These are phyloP conservation scores for Pseudomyrmex gracilis DNA, from an alignment of 1,140 invertebrate genomes.

Conservation along the genomic window DNA sequence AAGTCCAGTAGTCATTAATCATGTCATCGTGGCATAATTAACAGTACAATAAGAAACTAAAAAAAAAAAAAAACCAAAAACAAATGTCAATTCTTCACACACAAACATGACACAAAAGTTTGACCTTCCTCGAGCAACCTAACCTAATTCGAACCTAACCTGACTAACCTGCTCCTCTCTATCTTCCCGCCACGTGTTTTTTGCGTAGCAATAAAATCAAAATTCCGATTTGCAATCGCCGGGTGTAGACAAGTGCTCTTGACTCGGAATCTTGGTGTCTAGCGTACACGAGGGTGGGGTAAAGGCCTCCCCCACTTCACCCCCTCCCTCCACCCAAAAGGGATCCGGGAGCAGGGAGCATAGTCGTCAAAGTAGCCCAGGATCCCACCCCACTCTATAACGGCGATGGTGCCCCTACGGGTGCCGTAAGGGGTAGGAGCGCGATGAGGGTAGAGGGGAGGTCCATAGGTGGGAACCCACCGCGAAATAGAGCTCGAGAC, in stretches of 20 bases:
- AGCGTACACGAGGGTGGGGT: constrained; percentile 63
- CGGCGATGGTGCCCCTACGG: constrained; percentile 64
- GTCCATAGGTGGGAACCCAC: constrained; percentile 80
- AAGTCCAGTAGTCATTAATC: background rate
- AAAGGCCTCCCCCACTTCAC: constrained; percentile 77
- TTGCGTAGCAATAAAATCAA: constrained; percentile 26
- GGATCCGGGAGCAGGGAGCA: constrained; percentile 79
- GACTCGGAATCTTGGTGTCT: constrained; percentile 29
- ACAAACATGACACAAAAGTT: background rate
- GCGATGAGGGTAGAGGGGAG: constrained; percentile 75
- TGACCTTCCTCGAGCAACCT: background rate
- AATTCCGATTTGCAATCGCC: background rate
- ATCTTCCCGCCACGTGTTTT: background rate
- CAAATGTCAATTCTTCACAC: background rate
- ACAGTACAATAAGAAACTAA: background rate
- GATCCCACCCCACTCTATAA: constrained; percentile 76
- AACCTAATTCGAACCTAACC: background rate
- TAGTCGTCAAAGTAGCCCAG: constrained; percentile 77
- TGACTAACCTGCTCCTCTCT: background rate
- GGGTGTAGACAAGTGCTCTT: constrained; percentile 17
- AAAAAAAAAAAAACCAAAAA: background rate
- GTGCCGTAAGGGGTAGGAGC: constrained; percentile 77
- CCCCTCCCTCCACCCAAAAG: constrained; percentile 75
- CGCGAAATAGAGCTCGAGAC: constrained; percentile 78
- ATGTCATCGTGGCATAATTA: background rate